phyloP scores from a whole-genome alignment of 1,140 invertebrate species.

The Laupala kohalensis region DNA sequence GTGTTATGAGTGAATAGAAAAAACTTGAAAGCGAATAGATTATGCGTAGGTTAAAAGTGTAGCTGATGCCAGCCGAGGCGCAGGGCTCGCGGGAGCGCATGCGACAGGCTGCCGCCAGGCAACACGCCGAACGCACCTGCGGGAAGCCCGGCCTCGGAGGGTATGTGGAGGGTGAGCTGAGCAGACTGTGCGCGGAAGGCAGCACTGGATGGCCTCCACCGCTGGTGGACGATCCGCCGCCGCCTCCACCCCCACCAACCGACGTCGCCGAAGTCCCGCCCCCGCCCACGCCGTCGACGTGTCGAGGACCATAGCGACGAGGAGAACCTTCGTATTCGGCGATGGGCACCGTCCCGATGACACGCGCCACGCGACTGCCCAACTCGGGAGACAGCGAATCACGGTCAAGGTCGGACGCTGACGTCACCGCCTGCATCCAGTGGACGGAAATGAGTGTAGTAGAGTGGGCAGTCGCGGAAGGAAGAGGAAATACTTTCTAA shows the following conservation, averaged over 20 bases:
- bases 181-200: constrained; percentile 39
- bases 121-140: constrained; percentile 27
- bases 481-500: too few species aligned
- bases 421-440: constrained; percentile 29
- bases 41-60: too few species aligned
- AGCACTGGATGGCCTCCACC: constrained; percentile 32
- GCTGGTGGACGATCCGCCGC: too few species aligned
- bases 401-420: constrained; percentile 33
- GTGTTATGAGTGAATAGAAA: too few species aligned
- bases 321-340: constrained; percentile 86
- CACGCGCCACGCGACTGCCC: constrained; percentile 32
- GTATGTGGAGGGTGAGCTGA: constrained; percentile 50
- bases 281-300: constrained; percentile 29
- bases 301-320: constrained; percentile 60
- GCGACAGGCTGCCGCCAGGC: too few species aligned
- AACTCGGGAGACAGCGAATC: constrained; percentile 35
- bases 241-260: too few species aligned
- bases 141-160: constrained; percentile 58
- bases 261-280: too few species aligned
- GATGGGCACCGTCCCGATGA: constrained; percentile 77
- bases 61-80: too few species aligned
- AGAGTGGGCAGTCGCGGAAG: too few species aligned
- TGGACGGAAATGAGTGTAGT: too few species aligned
- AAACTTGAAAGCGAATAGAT: too few species aligned
- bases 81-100: too few species aligned